Evolutionary conservation across 2,113 vertebrate genomes (phyloP), one percentile per base, ranked within the genome.

Genomic region (Australoheros scitulus): DNA sequence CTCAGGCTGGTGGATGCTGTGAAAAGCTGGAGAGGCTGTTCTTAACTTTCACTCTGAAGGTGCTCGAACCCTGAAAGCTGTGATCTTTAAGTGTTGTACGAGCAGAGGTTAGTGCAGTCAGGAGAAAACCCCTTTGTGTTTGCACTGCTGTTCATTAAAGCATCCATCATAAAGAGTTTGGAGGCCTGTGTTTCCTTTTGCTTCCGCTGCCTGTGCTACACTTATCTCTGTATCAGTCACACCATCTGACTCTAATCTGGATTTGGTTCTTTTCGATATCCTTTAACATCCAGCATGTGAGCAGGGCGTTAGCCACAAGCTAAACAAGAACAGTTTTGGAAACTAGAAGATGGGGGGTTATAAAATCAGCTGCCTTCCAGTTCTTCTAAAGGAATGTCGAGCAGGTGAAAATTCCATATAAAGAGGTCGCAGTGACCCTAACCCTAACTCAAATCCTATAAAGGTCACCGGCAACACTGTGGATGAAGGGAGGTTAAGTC

Each of bases 1-100:
- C 7, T 17, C 38, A 36, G 43, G 2, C 59, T 22, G 13, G n/a
- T 36, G 11, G 52, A 72, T 50, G 74, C 15, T 43, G 36, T 60
- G 38, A 34, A 41, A 36, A 76, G 85, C 81, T 82, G 82, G 7
- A 13, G 11, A 10, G 2, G 13, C 14, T 18, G 6, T 9, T n/a
- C 2, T 55, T 55, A 6, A 58, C 79, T 74, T 24, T 80, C 70
- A 59, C 32, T 81, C 50, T 88, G 32, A 63, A 32, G 43, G 20
- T 50, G 17, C 6, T n/a, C 24, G n/a, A 52, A 81, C 47, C 57
- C 43, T 17, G 52, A 55, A 18, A 76, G 26, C 55, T 65, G 43
- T 72, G 17, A 29, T 52, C 32, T 60, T 70, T 70, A 60, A 8
- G 20, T 26, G 43, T 29, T 29, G 26, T 50, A 50, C 5, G 11